phyloP scores from a whole-genome alignment of 2,888 invertebrate genomes.

The Plebejus argus region DNA sequence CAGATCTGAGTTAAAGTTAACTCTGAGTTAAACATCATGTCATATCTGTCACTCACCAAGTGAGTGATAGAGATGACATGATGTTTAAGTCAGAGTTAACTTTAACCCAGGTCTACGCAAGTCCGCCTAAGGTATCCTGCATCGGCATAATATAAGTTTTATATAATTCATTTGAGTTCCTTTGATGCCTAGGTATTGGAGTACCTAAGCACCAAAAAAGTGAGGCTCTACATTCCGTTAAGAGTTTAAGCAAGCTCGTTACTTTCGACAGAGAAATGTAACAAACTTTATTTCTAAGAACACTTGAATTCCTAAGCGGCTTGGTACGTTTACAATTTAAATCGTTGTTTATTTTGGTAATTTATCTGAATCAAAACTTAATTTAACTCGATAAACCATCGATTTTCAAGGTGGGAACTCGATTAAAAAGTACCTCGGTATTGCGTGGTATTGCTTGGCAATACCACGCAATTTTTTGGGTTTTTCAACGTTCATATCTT shows the following conservation, averaged over 20 bases:
- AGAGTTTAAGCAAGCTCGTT: not conserved
- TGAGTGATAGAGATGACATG: too few relatives aligned
- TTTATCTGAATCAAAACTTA: not conserved
- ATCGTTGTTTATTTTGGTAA: not conserved
- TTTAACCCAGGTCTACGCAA: too few relatives aligned
- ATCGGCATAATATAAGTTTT: too few relatives aligned
- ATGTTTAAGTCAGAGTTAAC: too few relatives aligned
- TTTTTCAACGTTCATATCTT: too few relatives aligned
- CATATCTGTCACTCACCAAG: too few relatives aligned
- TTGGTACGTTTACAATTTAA: not conserved
- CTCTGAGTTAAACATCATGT: too few relatives aligned
- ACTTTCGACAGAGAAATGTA: not conserved
- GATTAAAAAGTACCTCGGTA: not conserved
- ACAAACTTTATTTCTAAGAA: not conserved
- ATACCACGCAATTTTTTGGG: too few relatives aligned
- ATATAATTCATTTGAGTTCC: not conserved
- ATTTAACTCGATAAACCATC: not conserved
- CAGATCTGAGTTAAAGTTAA: too few relatives aligned
- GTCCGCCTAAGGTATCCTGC: too few relatives aligned
- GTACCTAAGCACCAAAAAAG: too few relatives aligned
- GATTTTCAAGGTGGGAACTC: not conserved
- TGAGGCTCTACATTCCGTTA: too few relatives aligned
- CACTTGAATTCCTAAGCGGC: not conserved
- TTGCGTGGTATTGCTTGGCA: not conserved
- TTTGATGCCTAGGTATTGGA: not conserved